Evolutionary conservation across 2,113 vertebrate species (phyloP), one percentile per base, ranked within the genome.

Genomic region (Reinhardtius hippoglossoides): DNA sequence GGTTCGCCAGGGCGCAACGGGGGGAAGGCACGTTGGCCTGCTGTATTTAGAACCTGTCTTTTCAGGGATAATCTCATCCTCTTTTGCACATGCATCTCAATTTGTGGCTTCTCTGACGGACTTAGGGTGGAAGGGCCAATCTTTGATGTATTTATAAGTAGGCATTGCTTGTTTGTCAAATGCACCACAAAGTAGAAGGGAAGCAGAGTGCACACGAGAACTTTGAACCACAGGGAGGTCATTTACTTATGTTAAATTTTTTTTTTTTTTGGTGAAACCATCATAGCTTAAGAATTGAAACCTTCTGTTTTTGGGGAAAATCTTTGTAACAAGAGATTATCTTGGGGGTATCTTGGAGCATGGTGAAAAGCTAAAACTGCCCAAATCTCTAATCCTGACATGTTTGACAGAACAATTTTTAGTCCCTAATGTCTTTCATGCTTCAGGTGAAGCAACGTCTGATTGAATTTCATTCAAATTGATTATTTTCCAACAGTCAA

Each of bases 131-230:
- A 87, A 88, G 76, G 75, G 71, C 71, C 67, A 60, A 24, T 21
- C 85, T 92, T 91, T 93, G 86, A 94, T 91, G 84, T 87, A 79
- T 87, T 83, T 93, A 79, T 92, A 93, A 89, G 86, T 88, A 85
- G 75, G 82, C 77, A 76, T 87, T 78, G 46, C 84, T 90, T 92
- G 88, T 92, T 92, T 88, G 81, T 91, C 84, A 88, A 87, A 80
- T 71, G 55, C 18, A 48, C 90, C 91, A 52, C 88, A 88, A 81
- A 93, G 69, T 71, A 78, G 64, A 84, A 68, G 80, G 21, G 48
- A 81, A 70, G 57, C 73, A 68, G 31, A 71, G 75, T 76, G 67
- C 63, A 48, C n/a, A 66, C 69, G 64, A 82, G 89, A 87, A 74
- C 59, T 73, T 46, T 72, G 71, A 70, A 71, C 81, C 81, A 21